Evolutionary conservation across 2,797 vertebrate genomes (phyloP).

Genomic region (Tolypeutes matacus): DNA sequence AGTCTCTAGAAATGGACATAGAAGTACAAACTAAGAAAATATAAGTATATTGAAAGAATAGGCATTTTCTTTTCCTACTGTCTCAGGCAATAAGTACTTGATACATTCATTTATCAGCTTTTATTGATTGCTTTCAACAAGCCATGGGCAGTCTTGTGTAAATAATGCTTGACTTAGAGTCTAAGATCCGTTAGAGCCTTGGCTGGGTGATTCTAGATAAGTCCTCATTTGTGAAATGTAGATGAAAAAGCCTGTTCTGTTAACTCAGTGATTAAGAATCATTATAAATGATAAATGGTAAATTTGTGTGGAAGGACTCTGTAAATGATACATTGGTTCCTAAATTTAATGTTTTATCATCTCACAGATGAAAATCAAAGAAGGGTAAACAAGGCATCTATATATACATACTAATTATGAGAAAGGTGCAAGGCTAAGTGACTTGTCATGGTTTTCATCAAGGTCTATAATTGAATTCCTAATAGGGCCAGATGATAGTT

Average conservation of each 20-base stretch:
- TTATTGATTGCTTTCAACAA: neutral
- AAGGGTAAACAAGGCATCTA: neutral
- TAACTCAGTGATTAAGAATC: neutral
- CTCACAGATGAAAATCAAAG: neutral
- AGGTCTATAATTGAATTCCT: neutral
- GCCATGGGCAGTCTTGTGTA: neutral
- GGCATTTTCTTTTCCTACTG: too few relatives aligned
- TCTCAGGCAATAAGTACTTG: neutral
- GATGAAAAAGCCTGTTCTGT: neutral
- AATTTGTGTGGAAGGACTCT: neutral
- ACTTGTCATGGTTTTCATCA: neutral
- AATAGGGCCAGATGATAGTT: neutral
- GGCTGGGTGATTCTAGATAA: neutral
- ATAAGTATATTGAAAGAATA: too few relatives aligned
- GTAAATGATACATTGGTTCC: neutral
- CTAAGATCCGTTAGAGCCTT: neutral
- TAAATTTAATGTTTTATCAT: neutral
- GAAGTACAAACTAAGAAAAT: too few relatives aligned
- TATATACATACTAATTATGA: neutral
- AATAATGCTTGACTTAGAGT: neutral
- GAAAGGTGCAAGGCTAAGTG: neutral
- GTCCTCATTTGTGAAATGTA: conserved; percentile 15
- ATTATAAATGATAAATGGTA: neutral
- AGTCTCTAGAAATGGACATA: too few relatives aligned
- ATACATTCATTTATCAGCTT: neutral